phyloP scores from a whole-genome alignment of 2,113 vertebrate species.

The Nothobranchius kuhntae region DNA sequence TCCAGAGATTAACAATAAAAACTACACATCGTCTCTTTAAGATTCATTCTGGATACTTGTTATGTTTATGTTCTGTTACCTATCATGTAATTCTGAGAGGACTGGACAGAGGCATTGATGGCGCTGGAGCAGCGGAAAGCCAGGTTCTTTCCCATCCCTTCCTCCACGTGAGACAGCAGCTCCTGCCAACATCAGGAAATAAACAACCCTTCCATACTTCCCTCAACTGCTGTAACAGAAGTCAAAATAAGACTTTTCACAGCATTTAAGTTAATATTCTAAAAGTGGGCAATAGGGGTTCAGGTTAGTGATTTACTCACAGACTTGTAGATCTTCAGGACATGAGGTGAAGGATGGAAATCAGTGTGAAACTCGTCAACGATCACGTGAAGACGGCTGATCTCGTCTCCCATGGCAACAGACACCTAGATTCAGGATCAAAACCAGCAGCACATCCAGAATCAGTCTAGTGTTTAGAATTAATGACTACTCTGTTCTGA shows the following conservation, averaged over 20 bases:
- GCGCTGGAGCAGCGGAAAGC: conserved; percentile 91
- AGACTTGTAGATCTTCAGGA: conserved; percentile 90
- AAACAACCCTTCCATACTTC: background rate
- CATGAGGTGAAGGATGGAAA: conserved; percentile 90
- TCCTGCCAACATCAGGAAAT: conserved; percentile 76
- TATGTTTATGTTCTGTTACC: conserved; percentile 72
- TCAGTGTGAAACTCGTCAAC: conserved; percentile 92
- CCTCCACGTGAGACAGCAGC: conserved; percentile 90
- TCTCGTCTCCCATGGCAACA: conserved; percentile 94
- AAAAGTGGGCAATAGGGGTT: too few relatives aligned
- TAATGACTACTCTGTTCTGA: background rate
- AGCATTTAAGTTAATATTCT: too few relatives aligned
- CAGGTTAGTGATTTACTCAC: conserved; percentile 76
- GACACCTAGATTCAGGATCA: conserved; percentile 83
- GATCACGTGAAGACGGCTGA: conserved; percentile 91
- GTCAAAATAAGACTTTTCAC: background rate
- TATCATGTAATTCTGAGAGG: conserved; percentile 90
- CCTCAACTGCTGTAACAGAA: background rate
- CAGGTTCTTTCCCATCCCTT: conserved; percentile 96
- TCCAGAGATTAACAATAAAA: too few relatives aligned
- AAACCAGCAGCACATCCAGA: background rate
- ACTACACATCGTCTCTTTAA: too few relatives aligned
- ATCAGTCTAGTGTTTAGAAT: background rate
- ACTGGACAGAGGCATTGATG: conserved; percentile 87
- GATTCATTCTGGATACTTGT: background rate